Base-by-base conservation (phyloP, 2,888 invertebrate species). In the Leucophenga maculata region DNA sequence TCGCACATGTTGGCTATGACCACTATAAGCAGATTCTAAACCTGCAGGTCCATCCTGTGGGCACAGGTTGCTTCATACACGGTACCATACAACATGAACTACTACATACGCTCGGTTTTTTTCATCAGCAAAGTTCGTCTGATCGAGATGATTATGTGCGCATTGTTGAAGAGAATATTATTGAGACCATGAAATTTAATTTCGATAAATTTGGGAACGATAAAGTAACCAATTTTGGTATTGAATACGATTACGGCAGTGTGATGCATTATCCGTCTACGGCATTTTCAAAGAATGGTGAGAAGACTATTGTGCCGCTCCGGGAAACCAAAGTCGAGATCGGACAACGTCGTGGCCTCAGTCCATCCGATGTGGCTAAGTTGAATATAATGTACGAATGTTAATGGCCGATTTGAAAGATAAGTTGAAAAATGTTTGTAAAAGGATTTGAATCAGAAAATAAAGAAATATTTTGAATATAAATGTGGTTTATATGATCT, bases 211-310 rank as follows among this genome's bases (percentile, higher is more conserved):
- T 92, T 0, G 90, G 90, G 14, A 83, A 87, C 9, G 87, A 88
- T 11, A 87, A 85, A 14, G 90, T 92, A 0, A 89, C 91, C 14
- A 91, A 91, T 52, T 94, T 90, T 81, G 93, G 92, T 3, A 90
- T 93, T 39, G 86, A 89, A 0, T 95, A 95, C 81, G 95, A 95
- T 84, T 95, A 93, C 85, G 90, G 91, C 72, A 94, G 94, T 75
- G 92, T 95, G 2, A 92, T 95, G 93, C 95, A 95, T 83, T 95
- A 95, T 84, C 92, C 93, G 0, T 90, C 91, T 31, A 90, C 89
- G 16, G 94, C 94, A 0, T 95, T 94, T 87, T 92, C 94, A 0
- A 90, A 84, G 65, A 94, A 94, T 85, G 91, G 91, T 0, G 84
- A 90, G 78, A 90, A 91, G n/a, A 95, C 95, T 0, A 93, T 95